phyloP scores from a whole-genome alignment of 2,797 vertebrate species.

The Lutjanus argentimaculatus region DNA sequence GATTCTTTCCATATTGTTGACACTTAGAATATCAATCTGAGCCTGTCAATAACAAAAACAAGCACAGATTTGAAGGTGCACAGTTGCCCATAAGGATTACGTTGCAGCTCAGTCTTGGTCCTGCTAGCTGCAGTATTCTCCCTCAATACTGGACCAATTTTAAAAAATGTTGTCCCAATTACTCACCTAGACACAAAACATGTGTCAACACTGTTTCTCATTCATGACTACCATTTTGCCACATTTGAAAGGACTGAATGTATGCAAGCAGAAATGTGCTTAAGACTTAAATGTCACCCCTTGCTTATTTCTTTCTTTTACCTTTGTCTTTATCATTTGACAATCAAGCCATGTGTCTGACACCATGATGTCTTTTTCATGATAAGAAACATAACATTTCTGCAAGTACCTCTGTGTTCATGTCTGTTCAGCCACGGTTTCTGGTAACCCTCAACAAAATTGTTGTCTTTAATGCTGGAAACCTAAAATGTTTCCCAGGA shows the following conservation, averaged over 20 bases:
- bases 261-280: neutral
- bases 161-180: too few relatives aligned
- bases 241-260: neutral
- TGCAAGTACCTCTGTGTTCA: neutral
- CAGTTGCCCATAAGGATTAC: too few relatives aligned
- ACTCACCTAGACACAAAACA: too few relatives aligned
- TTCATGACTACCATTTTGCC: neutral
- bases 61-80: too few relatives aligned
- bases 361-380: neutral
- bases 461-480: constrained; percentile 12
- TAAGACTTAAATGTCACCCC: neutral
- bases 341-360: neutral
- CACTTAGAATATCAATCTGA: too few relatives aligned
- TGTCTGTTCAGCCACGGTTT: neutral
- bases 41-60: too few relatives aligned
- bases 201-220: neutral
- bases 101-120: too few relatives aligned
- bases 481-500: constrained; percentile 10
- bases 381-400: neutral
- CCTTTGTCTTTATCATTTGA: neutral
- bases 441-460: neutral
- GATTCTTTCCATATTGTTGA: too few relatives aligned
- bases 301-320: neutral
- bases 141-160: too few relatives aligned
- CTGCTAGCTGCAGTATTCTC: too few relatives aligned